Evolutionary conservation across 2,113 vertebrate genomes (phyloP).

Genomic region (Leptobrachium ailaonicum): DNA sequence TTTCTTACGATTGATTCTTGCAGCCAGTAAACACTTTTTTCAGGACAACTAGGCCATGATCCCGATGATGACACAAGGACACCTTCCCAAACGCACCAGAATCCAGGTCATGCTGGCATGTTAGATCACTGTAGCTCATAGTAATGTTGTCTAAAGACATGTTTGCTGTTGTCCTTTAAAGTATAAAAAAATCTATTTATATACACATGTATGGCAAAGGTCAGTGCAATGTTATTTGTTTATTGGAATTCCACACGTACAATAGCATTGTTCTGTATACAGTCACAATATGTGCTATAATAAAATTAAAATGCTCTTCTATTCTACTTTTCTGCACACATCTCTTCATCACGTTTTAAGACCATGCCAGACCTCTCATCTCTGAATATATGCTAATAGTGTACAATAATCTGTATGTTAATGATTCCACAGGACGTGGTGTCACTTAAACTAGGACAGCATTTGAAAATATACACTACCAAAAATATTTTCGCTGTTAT

Average conservation of each 20-base stretch:
- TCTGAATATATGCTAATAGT: too few relatives aligned
- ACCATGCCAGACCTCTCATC: too few relatives aligned
- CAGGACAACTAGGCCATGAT: conserved; percentile 81
- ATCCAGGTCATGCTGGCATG: conserved; percentile 70
- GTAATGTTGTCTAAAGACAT: conserved; percentile 74
- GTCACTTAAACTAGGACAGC: too few relatives aligned
- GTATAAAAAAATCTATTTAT: background rate
- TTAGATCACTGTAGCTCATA: conserved; percentile 80
- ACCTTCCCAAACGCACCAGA: conserved; percentile 88
- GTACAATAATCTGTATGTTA: too few relatives aligned
- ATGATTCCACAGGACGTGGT: too few relatives aligned
- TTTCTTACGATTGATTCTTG: conserved; percentile 80
- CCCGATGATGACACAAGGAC: conserved; percentile 82
- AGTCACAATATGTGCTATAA: too few relatives aligned
- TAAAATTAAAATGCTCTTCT: too few relatives aligned
- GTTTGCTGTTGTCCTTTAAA: conserved; percentile 43
- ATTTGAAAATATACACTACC: too few relatives aligned
- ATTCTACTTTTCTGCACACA: too few relatives aligned
- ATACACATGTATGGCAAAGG: background rate
- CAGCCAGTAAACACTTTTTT: conserved; percentile 90
- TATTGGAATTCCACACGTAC: background rate
- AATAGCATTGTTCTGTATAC: background rate
- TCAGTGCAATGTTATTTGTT: background rate
- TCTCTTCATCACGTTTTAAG: too few relatives aligned
- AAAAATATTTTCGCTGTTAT: too few relatives aligned